Evolutionary conservation across 2,888 invertebrate genomes (phyloP).

Genomic region (Tiliacea aurago): DNA sequence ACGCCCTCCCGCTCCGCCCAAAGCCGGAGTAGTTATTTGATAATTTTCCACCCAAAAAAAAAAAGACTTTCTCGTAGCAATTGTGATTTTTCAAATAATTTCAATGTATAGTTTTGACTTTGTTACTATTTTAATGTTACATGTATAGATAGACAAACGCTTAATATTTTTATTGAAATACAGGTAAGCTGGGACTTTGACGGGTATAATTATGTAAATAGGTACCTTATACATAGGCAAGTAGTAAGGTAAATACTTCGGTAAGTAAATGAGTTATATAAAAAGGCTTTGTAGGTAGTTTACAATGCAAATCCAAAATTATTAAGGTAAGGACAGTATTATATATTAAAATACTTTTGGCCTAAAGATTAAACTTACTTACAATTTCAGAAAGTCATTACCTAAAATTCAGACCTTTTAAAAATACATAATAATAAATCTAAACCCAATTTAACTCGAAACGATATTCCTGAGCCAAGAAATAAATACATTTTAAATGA

Average conservation of each 20-base stretch:
- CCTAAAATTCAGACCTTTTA: not conserved
- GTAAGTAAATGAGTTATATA: not conserved
- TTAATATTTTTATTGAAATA: no score
- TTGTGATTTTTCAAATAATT: no score
- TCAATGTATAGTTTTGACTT: not conserved
- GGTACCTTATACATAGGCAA: not conserved
- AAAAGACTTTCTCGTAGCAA: no score
- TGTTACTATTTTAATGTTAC: no score
- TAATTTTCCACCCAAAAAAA: no score
- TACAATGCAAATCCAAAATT: not conserved
- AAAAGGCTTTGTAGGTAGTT: not conserved
- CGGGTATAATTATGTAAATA: no score
- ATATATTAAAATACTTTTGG: not conserved
- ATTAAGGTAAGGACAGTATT: not conserved
- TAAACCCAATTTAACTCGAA: slow-evolving; percentile 1
- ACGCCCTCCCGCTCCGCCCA: no score
- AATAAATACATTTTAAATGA: slow-evolving; percentile 53
- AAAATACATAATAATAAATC: slow-evolving; percentile 25
- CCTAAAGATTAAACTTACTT: not conserved
- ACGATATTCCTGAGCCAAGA: slow-evolving; percentile 29
- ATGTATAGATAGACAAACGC: no score
- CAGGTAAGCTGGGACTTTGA: no score
- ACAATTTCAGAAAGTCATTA: slow-evolving; percentile 13
- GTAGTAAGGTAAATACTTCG: no score
- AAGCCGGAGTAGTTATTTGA: no score